Conservation (phyloP, 1,140 invertebrate genomes). For the Polypedilum vanderplanki region DNA sequence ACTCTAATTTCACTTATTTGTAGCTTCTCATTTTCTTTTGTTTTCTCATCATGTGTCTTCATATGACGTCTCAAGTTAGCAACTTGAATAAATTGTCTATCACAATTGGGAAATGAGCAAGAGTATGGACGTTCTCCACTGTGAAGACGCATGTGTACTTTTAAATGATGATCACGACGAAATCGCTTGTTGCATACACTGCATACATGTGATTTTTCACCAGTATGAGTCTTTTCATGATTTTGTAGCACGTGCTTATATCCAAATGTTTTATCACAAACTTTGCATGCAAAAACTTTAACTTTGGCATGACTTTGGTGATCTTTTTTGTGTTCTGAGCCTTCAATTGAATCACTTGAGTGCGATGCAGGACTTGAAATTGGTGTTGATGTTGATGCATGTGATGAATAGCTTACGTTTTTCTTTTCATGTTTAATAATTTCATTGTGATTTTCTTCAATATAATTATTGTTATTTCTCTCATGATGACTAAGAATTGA, state of each 20-base stretch:
- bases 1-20: constrained; percentile 58
- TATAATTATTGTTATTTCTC: constrained; percentile 39
- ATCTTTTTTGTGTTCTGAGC: constrained; percentile 46
- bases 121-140: constrained; percentile 67
- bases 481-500: constrained; percentile 39
- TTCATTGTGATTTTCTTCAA: constrained; percentile 38
- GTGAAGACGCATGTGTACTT: constrained; percentile 62
- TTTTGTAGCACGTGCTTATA: constrained; percentile 32
- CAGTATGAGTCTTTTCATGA: constrained; percentile 33
- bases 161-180: constrained; percentile 52
- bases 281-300: constrained; percentile 61
- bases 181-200: constrained; percentile 35
- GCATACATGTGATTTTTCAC: constrained; percentile 33
- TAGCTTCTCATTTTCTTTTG: constrained; percentile 85
- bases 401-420: neutral
- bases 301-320: constrained; percentile 55
- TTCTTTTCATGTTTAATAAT: constrained; percentile 36
- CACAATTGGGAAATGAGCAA: constrained; percentile 15
- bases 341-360: constrained; percentile 38
- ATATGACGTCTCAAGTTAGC: constrained; percentile 82
- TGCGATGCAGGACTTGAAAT: constrained; percentile 49
- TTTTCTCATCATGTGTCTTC: constrained; percentile 90
- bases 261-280: constrained; percentile 32
- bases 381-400: constrained; percentile 46
- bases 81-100: constrained; percentile 18